Conservation (phyloP, 1,140 invertebrate species). For the Ips nitidus region DNA sequence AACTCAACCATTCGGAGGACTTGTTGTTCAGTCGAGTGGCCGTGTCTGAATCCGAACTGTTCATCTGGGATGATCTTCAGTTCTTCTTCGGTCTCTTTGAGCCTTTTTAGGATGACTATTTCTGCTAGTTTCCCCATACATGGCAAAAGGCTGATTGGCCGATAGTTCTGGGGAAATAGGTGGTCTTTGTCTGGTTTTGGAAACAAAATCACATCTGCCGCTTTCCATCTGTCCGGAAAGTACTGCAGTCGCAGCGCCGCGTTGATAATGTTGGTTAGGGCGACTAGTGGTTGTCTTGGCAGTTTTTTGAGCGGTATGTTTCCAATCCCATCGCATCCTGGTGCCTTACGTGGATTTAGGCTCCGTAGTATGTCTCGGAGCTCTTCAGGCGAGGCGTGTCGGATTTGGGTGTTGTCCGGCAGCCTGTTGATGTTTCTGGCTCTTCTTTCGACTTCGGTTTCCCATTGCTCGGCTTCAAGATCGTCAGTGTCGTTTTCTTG, state of each 20-base stretch:
- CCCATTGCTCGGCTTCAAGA: neutral
- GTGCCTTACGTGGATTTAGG: constrained; percentile 38
- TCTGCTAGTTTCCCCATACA: constrained; percentile 38
- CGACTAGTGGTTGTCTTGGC: constrained; percentile 27
- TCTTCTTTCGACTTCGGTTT: neutral
- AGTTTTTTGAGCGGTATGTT: constrained; percentile 41
- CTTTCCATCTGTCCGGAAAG: constrained; percentile 44
- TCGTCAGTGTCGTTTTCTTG: neutral
- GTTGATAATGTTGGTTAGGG: constrained; percentile 41
- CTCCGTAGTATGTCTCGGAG: neutral
- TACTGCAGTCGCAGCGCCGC: constrained; percentile 41
- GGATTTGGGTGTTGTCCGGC: neutral
- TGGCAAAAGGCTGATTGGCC: constrained; percentile 42
- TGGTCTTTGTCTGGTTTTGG: constrained; percentile 1
- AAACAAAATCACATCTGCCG: neutral
- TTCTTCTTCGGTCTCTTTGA: constrained; percentile 26
- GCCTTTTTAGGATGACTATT: constrained; percentile 33
- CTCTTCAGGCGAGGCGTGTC: neutral
- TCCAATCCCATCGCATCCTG: constrained; percentile 44
- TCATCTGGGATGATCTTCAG: constrained; percentile 36
- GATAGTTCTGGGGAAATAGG: constrained; percentile 20
- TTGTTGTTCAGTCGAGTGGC: constrained; percentile 29
- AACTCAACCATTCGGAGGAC: constrained; percentile 8
- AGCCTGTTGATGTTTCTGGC: too few species aligned
- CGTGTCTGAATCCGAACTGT: constrained; percentile 41